Evolutionary conservation across 2,797 vertebrate genomes (phyloP), one percentile per base, ranked within the genome.

Genomic region (Falco peregrinus): DNA sequence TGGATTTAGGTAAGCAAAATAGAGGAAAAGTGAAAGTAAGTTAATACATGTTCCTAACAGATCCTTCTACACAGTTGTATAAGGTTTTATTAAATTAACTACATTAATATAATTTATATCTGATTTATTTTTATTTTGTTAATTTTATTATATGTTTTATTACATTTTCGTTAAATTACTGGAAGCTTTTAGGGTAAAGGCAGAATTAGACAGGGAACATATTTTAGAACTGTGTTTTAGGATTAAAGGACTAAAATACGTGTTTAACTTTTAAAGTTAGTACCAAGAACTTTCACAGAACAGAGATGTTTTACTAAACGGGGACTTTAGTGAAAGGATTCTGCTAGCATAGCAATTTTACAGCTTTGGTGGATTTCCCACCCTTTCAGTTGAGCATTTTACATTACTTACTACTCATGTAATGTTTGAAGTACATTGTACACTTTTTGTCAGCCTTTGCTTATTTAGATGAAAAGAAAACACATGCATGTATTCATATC

Each of bases 1-100:
- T 99, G 56, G 98, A 99, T 95, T 94, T 98, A 95, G 99, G 99
- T 99, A 97, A 98, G 98, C 53, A 90, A 70, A 77, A 50, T 15
- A 43, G 83, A 54, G 13, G 16, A 65, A 64, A 81, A 69, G 13
- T 45, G 25, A 57, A 64, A 78, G 28, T 45, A 16, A 85, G 16
- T 3, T 41, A 31, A 61, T 39, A 24, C 2, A 16, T 73, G 3
- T 41, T 65, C 2, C 0, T 47, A 81, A 68, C 4, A 25, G 12
- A 5, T 70, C 57, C 31, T 13, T 82, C 29, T 54, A 50, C 25
- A 31, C 1, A 6, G 12, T 45, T 76, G 24, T 5, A 3, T n/a
- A 59, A 0, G 1, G 13, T 33, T 54, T n/a, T 56, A 54, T 54
- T 39, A 8, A 28, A n/a, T 35, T 69, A 22, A 53, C 75, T 50